Evolutionary conservation across 2,888 invertebrate species (phyloP), one percentile per base, ranked within the genome.

Genomic region (Tuberolachnus salignus): DNA sequence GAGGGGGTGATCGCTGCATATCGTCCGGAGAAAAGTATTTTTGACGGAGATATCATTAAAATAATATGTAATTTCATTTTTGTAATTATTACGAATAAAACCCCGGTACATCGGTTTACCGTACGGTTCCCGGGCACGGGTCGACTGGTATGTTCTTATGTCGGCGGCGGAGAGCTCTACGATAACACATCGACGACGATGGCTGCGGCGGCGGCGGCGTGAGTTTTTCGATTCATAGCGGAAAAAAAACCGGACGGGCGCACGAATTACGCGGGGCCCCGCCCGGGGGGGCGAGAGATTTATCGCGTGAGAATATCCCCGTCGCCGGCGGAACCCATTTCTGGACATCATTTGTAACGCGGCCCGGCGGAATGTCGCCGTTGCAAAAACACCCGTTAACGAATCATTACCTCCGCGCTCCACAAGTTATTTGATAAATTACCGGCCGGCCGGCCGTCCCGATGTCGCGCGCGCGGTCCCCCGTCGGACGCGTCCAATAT

Each of bases 391-490:
- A 67, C 75, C 64, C 75, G 75, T 78, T 78, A 78, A 78, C 75
- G 75, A 78, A 78, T 78, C 75, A 78, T 78, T 78, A 78, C 75
- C 75, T 78, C 75, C 57, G 34, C 57, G 75, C 67, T 55, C 66
- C n/a, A 75, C 75, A 69, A 75, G 75, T 78, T 78, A 78, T 78
- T 78, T 78, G 75, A 78, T 78, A 78, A 78, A 78, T 69, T 34
- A 78, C 67, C 42, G 49, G n/a, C 23, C 34, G 59, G n/a, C n/a
- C n/a, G n/a, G n/a, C n/a, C n/a, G n/a, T 49, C 59, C 46, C 34
- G 63, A 13, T 34, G 34, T 6, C 3, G 34, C 34, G 34, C 3
- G 34, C 23, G 42, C 61, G 34, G 55, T 67, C 55, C 75, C 55
- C 67, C 75, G n/a, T 23, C 46, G 57, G 66, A 57, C 46, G 19